Evolutionary conservation across 2,797 vertebrate genomes (phyloP), one percentile per base, ranked within the genome.

Genomic region (Calcarius lapponicus): DNA sequence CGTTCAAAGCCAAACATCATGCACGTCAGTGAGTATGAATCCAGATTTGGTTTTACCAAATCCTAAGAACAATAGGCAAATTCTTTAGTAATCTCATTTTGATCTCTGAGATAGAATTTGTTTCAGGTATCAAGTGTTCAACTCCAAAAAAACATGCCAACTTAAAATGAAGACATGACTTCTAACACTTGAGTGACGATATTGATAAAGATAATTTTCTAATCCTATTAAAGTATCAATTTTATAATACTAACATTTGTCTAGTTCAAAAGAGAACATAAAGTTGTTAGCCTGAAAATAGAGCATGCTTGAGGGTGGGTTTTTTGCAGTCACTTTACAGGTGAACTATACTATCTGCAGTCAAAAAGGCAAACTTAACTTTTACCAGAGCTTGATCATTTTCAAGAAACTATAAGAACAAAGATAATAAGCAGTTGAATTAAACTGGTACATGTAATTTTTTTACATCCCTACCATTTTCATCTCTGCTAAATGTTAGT

Each of bases 1-100:
- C 8, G 4, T 43, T 17, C 31, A 69, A 85, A 72, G 36, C 4
- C 0, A 0, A 71, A 67, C 13, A 67, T 13, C 17, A 34, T 0
- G 4, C 9, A 85, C 4, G 7, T 34, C 45, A 26, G 10, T 20
- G 66, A 82, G 13, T 26, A 80, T 2, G 3, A 80, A 80, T 38
- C 13, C 18, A 80, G 56, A 56, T 14, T 10, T 60, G 17, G 32
- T 5, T 5, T 56, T 45, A 71, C 20, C 26, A 64, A 48, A 80
- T 36, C 45, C 16, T 56, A 54, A 22, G n/a, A 91, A 45, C 13
- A 76, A 43, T 2, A 61, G 7, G 48, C 10, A 88, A 87, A 76
- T 38, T 92, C 45, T 81, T 72, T 51, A 76, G 58, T 72, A 51
- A 72, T 50, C 11, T 73, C 65, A 72, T 71, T 76, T 86, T 34